Evolutionary conservation across 2,888 invertebrate species (phyloP).

Genomic region (Phasia obesa): DNA sequence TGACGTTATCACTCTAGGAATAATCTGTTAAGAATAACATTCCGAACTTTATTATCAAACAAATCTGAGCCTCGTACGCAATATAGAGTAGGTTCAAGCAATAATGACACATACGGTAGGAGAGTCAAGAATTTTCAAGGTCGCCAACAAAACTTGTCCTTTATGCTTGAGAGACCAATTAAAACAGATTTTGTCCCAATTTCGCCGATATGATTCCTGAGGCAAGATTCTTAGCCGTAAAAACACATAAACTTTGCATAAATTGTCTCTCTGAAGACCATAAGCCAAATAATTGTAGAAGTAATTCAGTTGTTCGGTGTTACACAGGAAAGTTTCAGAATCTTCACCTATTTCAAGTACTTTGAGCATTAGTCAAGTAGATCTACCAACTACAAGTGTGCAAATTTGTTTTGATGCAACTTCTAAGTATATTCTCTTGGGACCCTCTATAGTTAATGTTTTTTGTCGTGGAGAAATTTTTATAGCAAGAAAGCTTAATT

Average conservation of each 20-base stretch:
- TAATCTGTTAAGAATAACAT: not conserved
- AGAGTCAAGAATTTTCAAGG: too few relatives aligned
- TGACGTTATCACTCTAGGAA: not conserved
- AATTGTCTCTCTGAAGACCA: too few relatives aligned
- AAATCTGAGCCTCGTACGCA: not conserved
- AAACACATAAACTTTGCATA: too few relatives aligned
- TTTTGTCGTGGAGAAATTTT: constrained; percentile 2
- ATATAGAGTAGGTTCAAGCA: not conserved
- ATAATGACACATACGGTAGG: too few relatives aligned
- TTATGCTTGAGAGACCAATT: too few relatives aligned
- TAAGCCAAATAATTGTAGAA: too few relatives aligned
- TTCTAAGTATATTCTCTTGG: constrained; percentile 6
- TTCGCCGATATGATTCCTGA: too few relatives aligned
- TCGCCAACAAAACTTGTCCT: too few relatives aligned
- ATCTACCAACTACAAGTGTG: not conserved
- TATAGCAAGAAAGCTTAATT: not conserved
- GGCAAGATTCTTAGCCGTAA: too few relatives aligned
- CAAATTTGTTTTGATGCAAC: constrained; percentile 4
- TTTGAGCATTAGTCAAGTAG: too few relatives aligned
- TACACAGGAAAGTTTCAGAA: not conserved
- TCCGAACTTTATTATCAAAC: not conserved
- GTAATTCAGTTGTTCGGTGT: not conserved
- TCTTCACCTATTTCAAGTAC: too few relatives aligned
- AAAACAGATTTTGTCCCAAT: too few relatives aligned
- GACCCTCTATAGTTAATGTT: constrained; percentile 9